Evolutionary conservation across 2,797 vertebrate genomes (phyloP).

Genomic region (Loris lydekkerianus): DNA sequence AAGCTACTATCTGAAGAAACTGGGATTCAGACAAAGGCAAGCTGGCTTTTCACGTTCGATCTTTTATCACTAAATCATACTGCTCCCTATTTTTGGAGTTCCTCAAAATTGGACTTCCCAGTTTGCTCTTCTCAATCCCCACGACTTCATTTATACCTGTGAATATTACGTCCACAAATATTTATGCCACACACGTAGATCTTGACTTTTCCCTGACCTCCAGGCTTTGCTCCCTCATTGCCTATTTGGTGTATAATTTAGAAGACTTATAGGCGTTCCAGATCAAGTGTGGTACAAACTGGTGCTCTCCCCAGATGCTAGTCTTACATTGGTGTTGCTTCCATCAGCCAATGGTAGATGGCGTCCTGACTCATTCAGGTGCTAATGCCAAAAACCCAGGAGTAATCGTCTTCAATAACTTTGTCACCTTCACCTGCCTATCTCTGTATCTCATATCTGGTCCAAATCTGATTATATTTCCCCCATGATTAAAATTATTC

Average conservation of each 20-base stretch:
- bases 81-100: background rate
- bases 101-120: background rate
- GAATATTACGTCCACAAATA: background rate
- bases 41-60: background rate
- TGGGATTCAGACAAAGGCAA: slow-evolving; percentile 36
- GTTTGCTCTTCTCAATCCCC: background rate
- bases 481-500: background rate
- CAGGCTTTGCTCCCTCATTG: background rate
- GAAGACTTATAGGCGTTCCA: background rate
- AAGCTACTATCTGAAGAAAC: background rate
- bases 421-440: background rate
- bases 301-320: background rate
- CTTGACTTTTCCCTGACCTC: background rate
- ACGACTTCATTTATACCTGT: background rate
- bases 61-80: background rate
- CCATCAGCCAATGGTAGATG: accelerated
- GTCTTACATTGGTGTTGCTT: background rate
- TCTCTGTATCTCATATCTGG: background rate
- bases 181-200: background rate
- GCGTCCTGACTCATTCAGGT: background rate
- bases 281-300: background rate
- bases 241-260: background rate
- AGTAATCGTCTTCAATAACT: background rate
- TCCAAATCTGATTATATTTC: background rate
- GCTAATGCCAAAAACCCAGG: background rate